Base-by-base conservation (phyloP, 2,113 vertebrate species). In the Plotosus lineatus region DNA sequence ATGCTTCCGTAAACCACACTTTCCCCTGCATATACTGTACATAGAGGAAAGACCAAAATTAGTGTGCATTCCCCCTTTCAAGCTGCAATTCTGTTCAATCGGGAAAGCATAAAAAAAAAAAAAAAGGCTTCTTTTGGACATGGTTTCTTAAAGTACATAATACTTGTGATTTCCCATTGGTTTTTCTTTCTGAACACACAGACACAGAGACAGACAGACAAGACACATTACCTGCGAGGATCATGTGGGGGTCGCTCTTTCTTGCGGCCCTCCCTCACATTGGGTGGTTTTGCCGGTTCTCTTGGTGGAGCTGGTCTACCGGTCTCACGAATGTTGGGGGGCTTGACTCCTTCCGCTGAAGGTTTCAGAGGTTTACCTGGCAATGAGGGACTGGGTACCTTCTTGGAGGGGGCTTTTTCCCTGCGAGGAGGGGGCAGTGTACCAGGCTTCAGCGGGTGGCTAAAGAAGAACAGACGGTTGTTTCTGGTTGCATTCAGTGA, bases 321-420 rank as follows among this genome's bases (percentile, higher is more conserved):
- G 85, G 84, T 0, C 87, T 94, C 71, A 88, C 92, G 82, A 6
- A 85, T 76, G 72, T 88, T 90, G 21, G 93, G 93, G 0, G 94
- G 89, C 85, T 98, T 98, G 55, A 90, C 72, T 28, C 92, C 89
- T 86, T 98, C 97, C 0, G 91, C 84, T 4, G 82, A 60, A 0
- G 94, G 85, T 78, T 96, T 84, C 19, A 92, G 11, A 6, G 93
- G 87, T 87, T 95, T 95, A 9, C 90, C 82, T 6, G 92, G 91
- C 3, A 88, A 89, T 17, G 93, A 90, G 0, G 96, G 94, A 46
- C 91, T 94, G 60, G 92, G 90, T 2, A 92, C 89, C 23, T 98
- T 97, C 92, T 97, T 98, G 85, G 95, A 81, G 1, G 94, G 89
- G 40, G 82, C 89, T 82, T 97, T 99, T 0, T 98, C 97, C 85